Evolutionary conservation across 2,797 vertebrate genomes (phyloP), one percentile per base, ranked within the genome.

Genomic region (Semotilus atromaculatus): DNA sequence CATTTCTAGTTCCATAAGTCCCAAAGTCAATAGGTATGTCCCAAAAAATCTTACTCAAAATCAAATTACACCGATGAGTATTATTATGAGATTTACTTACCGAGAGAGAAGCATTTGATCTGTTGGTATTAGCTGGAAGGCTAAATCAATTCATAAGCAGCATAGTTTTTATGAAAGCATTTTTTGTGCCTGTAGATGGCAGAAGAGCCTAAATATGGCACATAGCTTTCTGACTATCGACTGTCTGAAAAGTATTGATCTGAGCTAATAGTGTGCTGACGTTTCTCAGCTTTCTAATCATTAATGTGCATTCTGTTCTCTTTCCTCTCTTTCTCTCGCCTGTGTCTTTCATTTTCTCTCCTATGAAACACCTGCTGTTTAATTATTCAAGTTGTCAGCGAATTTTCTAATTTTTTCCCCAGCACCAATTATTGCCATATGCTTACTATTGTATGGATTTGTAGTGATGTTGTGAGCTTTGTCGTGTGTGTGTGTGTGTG

Each of bases 401-500:
- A 36, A 45, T 82, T 78, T 53, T 58, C 51, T 16, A 2, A 62
- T 62, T 72, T 72, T 43, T 45, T 66, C 31, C 45, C 45, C 40
- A 14, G 31, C 67, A 53, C 0, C 13, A 74, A 86, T 88, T 48
- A 80, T 70, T 88, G 75, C 87, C 86, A 85, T 70, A 85, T 83
- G 74, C 26, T 18, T 45, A 74, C 68, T 68, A 19, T 38, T 29
- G 26, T 84, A 58, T 84, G 51, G 79, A 75, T 71, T 75, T 81
- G 85, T 43, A 75, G 58, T 31, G 26, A 66, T 26, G 19, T 67
- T 60, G 40, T 19, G 7, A 14, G 62, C 23, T 72, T 53, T 29
- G 31, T 38, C 23, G 0, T 71, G 4, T 60, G 29, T 55, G 73
- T 48, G 66, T 72, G 73, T 53, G 70, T 36, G 71, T 38, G 29